Evolutionary conservation across 2,888 invertebrate species (phyloP), one percentile per base, ranked within the genome.

Genomic region (Epirrhoe alternata): DNA sequence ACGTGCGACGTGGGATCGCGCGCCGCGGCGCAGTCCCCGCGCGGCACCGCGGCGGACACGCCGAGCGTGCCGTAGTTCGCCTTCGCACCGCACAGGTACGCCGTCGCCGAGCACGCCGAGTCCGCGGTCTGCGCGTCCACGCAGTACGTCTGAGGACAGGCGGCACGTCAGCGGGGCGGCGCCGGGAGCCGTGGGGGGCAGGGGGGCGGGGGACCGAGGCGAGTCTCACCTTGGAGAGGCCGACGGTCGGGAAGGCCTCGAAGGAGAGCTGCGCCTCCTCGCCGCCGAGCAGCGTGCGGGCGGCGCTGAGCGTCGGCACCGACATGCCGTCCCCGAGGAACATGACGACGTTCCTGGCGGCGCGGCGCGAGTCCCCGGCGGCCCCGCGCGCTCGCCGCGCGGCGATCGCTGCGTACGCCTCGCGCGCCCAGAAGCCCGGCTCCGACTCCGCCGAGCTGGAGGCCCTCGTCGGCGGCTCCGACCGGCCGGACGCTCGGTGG

Each of bases 281-380:
- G 5, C 95, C 95, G 1, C 95, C 96, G 53, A 94, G 88, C 77
- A 94, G 94, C 38, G 94, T 94, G 73, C 96, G 89, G 16, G 94
- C 91, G 4, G 94, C 91, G 1, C 95, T 95, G 59, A 96, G 84
- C 0, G 96, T 96, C 10, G 95, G 92, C 62, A 96, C 88, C 0
- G 96, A 95, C 96, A 96, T 95, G 47, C 96, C 96, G 86, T 96
- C 96, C 12, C 96, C 96, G 65, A 96, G 82, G 83, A 96, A 96
- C 79, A 96, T 86, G 67, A 96, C 95, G 38, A 42, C 38, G 12
- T 42, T 42, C 12, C 38, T 2, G 12, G 47, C 47, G 5, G 7
- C 47, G 6, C 47, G 47, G 38, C 38, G 12, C 38, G 33, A 10
- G 14, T 30, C 51, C 58, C 50, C 57, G 12, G 38, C 38, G 12